A percentile compares a stretch with the other conserved stretches of the same genome.
Conservation (phyloP, 2,113 vertebrate species). For the Psettodes erumei region DNA sequence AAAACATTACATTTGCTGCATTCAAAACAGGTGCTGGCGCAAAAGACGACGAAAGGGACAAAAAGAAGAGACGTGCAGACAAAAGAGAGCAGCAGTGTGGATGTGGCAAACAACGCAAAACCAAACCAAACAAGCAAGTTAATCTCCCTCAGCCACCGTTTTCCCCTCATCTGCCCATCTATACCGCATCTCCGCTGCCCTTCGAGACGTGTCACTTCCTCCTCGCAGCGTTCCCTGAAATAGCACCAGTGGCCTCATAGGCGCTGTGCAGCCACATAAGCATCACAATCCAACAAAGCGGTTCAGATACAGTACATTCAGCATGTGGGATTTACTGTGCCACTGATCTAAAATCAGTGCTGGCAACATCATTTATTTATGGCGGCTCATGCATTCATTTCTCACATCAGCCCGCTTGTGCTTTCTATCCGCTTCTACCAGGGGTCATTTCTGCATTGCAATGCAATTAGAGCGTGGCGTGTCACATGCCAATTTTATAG, state of each 20-base stretch:
- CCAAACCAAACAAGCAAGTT: constrained; percentile 40
- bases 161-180: constrained; percentile 49
- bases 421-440: constrained; percentile 4
- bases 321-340: constrained; percentile 30
- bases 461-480: background rate
- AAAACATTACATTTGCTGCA: background rate
- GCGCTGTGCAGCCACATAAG: constrained; percentile 50
- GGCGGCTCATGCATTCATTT: constrained; percentile 22
- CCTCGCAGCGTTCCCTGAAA: constrained; percentile 74
- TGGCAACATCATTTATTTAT: constrained; percentile 45
- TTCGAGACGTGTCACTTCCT: constrained; percentile 65
- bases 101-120: constrained; percentile 34
- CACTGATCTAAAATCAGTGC: constrained; percentile 38
- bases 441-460: constrained; percentile 16
- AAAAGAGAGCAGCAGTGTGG: constrained; percentile 23
- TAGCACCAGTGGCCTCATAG: constrained; percentile 59
- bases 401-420: constrained; percentile 18
- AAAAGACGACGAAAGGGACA: background rate
- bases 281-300: constrained; percentile 48
- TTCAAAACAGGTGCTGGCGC: background rate
- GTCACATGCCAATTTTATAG: constrained; percentile 2
- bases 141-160: constrained; percentile 47
- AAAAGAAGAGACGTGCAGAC: background rate
- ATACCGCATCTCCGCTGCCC: constrained; percentile 49
- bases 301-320: constrained; percentile 44